phyloP scores from a whole-genome alignment of 2,113 vertebrate species.

The Takifugu flavidus region DNA sequence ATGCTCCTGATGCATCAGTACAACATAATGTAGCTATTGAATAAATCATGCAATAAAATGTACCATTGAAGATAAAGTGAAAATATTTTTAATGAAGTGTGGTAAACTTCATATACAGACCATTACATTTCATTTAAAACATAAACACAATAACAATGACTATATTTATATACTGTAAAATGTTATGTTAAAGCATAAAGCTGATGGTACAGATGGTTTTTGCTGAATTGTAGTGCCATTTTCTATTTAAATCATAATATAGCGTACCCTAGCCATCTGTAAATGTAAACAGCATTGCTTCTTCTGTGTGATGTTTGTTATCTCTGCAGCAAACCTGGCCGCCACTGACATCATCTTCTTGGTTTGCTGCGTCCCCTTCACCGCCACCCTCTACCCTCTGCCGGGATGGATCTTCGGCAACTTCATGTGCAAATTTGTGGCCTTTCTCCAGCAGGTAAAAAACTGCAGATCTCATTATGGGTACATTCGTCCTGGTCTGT shows the following conservation, averaged over 20 bases:
- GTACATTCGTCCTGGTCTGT: neutral
- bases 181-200: no score
- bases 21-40: no score
- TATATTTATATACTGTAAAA: no score
- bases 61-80: no score
- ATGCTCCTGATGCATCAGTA: no score
- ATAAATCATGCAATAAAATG: no score
- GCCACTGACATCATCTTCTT: constrained; percentile 83
- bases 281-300: no score
- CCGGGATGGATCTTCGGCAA: constrained; percentile 83
- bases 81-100: no score
- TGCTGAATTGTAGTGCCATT: neutral
- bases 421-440: constrained; percentile 85
- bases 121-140: no score
- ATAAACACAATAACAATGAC: no score
- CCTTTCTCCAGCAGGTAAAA: constrained; percentile 81
- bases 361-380: constrained; percentile 83
- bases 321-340: constrained; percentile 77
- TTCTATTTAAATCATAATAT: neutral
- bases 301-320: constrained; percentile 2
- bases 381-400: constrained; percentile 81
- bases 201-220: no score
- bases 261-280: neutral
- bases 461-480: neutral
- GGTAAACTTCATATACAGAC: no score